phyloP scores from a whole-genome alignment of 2,888 invertebrate species.

The Polydrusus tereticollis region DNA sequence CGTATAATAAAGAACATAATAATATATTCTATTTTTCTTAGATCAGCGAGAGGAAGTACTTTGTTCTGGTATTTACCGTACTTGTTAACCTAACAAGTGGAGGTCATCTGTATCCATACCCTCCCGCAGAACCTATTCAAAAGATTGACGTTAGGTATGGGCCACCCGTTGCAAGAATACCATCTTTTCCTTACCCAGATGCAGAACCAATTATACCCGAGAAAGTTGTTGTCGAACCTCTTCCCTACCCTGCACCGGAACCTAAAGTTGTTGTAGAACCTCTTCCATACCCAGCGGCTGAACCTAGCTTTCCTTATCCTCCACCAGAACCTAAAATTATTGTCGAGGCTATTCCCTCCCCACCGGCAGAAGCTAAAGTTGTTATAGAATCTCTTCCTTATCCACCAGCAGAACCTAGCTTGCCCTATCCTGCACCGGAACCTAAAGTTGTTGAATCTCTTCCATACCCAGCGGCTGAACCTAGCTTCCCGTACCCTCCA shows the following conservation, averaged over 20 bases:
- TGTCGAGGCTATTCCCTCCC: conserved; percentile 21
- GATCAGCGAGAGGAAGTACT: background rate
- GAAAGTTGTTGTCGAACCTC: no score
- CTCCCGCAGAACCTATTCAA: conserved; percentile 22
- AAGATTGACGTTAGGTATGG: background rate
- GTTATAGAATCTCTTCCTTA: no score
- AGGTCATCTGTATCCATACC: conserved; percentile 23
- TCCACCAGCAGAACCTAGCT: conserved; percentile 28
- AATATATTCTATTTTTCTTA: conserved; percentile 9
- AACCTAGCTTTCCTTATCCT: conserved; percentile 28
- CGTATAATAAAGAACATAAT: background rate
- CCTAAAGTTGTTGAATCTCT: conserved; percentile 8
- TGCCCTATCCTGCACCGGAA: conserved; percentile 4
- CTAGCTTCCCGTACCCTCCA: conserved; percentile 28
- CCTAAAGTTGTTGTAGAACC: conserved; percentile 6
- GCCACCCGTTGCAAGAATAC: background rate
- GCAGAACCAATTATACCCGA: conserved; percentile 8
- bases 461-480: conserved; percentile 31
- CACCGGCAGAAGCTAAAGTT: conserved; percentile 17
- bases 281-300: conserved; percentile 29
- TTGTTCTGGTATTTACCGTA: background rate
- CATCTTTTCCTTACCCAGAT: conserved; percentile 13
- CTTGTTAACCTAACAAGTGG: background rate
- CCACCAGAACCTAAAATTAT: conserved; percentile 24
- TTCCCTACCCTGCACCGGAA: conserved; percentile 1